Conservation (phyloP, 2,888 invertebrate species). For the Dendrolimus pini region DNA sequence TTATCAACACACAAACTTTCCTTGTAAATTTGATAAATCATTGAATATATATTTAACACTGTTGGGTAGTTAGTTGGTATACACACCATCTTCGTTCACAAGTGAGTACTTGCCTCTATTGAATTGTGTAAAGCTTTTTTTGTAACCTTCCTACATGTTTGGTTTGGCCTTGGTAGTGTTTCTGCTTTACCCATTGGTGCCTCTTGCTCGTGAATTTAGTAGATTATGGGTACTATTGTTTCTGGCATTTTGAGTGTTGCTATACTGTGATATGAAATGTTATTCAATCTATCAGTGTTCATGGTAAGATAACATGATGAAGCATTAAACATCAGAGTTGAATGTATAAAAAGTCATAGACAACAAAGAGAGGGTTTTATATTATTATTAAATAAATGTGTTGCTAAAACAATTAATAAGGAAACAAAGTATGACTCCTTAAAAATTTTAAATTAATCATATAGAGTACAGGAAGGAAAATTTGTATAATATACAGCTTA, state of each 20-base stretch:
- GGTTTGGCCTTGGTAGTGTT: constrained; percentile 2
- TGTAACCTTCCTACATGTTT: not conserved
- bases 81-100: not conserved
- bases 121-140: not conserved
- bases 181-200: constrained; percentile 16
- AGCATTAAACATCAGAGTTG: no score
- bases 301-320: no score
- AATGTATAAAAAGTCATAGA: no score
- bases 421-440: no score
- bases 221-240: no score
- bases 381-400: no score
- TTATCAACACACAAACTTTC: not conserved
- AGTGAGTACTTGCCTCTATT: not conserved
- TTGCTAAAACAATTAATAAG: no score
- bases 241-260: no score
- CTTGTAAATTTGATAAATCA: not conserved
- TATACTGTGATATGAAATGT: no score
- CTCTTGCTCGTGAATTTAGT: constrained; percentile 11
- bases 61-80: not conserved
- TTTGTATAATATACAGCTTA: not conserved
- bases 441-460: no score
- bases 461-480: not conserved
- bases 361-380: no score
- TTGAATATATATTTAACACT: not conserved
- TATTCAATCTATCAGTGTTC: no score